These are phyloP conservation scores for Prosapia bicincta DNA, from an alignment of 2,888 invertebrate genomes.

Conservation along the genomic window DNA sequence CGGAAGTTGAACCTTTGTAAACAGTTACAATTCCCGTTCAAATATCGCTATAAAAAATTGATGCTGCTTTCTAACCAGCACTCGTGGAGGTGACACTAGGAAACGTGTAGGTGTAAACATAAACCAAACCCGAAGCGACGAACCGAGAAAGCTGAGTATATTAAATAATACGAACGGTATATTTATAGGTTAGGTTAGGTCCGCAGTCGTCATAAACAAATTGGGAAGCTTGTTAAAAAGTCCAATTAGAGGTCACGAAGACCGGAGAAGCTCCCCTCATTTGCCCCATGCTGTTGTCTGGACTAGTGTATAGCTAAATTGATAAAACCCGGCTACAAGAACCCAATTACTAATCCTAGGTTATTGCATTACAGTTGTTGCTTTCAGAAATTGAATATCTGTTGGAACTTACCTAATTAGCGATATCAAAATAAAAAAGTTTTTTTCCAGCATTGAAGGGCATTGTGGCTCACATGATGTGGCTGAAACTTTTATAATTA, in stretches of 20 bases:
- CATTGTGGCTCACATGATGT: neutral
- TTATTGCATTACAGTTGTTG: neutral
- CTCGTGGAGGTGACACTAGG: neutral
- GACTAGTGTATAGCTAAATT: neutral
- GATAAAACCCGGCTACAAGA: neutral
- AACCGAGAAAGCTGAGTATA: neutral
- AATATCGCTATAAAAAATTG: no score
- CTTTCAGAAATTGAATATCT: neutral
- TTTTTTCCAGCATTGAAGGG: neutral
- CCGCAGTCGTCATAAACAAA: constrained; percentile 27
- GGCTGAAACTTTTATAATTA: neutral
- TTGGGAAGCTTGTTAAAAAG: constrained; percentile 42
- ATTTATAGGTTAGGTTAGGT: neutral
- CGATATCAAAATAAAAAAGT: neutral
- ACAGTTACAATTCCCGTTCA: no score
- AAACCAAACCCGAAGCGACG: neutral
- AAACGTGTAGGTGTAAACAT: neutral
- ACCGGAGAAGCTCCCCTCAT: neutral
- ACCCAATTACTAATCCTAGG: neutral
- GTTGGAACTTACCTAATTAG: neutral
- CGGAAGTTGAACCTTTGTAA: no score
- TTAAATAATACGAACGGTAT: neutral
- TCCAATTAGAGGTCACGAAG: neutral
- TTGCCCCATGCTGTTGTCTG: neutral
- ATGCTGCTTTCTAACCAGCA: no score